phyloP scores from a whole-genome alignment of 2,888 invertebrate species.

The Tanytarsus gracilentus region DNA sequence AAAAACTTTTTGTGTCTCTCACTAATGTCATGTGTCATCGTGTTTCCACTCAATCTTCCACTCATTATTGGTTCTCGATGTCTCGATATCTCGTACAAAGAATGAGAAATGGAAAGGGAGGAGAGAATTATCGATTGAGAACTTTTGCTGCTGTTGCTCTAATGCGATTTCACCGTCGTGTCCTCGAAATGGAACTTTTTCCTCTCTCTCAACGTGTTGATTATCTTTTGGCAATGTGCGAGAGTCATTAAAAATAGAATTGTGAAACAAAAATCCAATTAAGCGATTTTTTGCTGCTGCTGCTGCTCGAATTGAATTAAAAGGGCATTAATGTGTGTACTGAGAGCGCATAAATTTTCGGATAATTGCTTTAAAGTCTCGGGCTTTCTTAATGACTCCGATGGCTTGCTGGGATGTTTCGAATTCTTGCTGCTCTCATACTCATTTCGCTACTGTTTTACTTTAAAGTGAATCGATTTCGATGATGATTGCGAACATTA shows the following conservation, averaged over 20 bases:
- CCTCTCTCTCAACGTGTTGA: too few relatives aligned
- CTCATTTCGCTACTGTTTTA: too few relatives aligned
- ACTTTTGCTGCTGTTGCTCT: neutral
- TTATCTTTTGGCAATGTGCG: constrained; percentile 17
- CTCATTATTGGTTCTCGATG: constrained; percentile 3
- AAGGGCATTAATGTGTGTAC: constrained; percentile 10
- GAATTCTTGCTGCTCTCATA: too few relatives aligned
- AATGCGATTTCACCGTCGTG: constrained; percentile 10
- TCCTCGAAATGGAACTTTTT: too few relatives aligned
- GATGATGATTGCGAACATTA: too few relatives aligned
- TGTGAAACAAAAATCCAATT: constrained; percentile 23
- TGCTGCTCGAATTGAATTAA: constrained; percentile 24
- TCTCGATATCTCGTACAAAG: too few relatives aligned
- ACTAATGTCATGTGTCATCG: constrained; percentile 24
- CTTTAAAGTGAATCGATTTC: too few relatives aligned
- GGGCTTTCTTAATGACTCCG: neutral
- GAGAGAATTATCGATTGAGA: neutral
- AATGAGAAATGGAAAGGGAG: constrained; percentile 11
- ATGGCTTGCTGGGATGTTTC: constrained; percentile 7
- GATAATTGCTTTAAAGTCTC: constrained; percentile 7
- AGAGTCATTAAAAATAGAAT: constrained; percentile 21
- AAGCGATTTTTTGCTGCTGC: constrained; percentile 14
- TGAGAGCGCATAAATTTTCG: constrained; percentile 14
- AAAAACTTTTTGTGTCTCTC: constrained; percentile 10
- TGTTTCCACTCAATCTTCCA: constrained; percentile 26